Evolutionary conservation across 2,888 invertebrate genomes (phyloP).

Genomic region (Nowickia ferox): DNA sequence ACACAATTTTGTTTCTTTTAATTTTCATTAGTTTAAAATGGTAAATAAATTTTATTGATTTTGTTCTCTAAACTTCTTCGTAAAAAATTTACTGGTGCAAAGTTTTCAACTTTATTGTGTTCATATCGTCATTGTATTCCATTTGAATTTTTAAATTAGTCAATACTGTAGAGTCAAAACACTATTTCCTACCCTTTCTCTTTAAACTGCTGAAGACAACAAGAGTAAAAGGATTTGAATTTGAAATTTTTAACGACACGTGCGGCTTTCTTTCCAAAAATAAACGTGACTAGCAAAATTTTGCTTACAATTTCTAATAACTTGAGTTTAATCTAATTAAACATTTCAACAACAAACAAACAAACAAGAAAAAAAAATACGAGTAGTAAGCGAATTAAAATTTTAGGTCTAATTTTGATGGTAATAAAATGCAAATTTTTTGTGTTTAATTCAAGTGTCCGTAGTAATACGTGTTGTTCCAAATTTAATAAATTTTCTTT

Average conservation of each 20-base stretch:
- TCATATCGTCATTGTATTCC: conserved; percentile 42
- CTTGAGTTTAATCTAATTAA: conserved; percentile 81
- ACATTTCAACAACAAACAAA: conserved; percentile 72
- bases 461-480: conserved; percentile 45
- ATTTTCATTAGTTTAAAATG: too few relatives aligned
- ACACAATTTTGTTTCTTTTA: too few relatives aligned
- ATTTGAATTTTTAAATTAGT: conserved; percentile 56
- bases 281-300: conserved; percentile 78
- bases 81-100: background rate
- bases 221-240: conserved; percentile 16
- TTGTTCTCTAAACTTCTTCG: background rate
- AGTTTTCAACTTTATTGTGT: conserved; percentile 39
- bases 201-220: background rate
- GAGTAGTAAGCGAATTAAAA: conserved; percentile 21
- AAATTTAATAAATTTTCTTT: conserved; percentile 35
- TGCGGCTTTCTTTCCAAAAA: conserved; percentile 36
- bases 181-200: background rate
- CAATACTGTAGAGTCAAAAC: conserved; percentile 2
- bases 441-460: conserved; percentile 10
- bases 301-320: conserved; percentile 75
- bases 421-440: conserved; percentile 66
- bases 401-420: conserved; percentile 68
- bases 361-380: too few relatives aligned
- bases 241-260: conserved; percentile 56
- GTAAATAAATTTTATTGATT: background rate